Evolutionary conservation across 2,888 invertebrate genomes (phyloP).

Genomic region (Phengaris alcon): DNA sequence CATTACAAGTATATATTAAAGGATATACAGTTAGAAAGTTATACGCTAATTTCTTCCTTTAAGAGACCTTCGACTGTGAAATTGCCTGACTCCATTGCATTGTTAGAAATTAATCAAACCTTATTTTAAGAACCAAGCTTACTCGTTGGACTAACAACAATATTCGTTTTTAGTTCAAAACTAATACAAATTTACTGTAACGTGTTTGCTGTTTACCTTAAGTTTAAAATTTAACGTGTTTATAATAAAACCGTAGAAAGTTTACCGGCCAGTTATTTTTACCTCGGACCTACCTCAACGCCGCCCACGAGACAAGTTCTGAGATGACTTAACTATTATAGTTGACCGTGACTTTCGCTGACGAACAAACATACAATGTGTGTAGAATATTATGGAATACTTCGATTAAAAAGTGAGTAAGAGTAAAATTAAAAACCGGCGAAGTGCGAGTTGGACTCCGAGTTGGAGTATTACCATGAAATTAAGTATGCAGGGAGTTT

Average conservation of each 20-base stretch:
- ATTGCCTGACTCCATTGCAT: too few species aligned
- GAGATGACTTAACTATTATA: not conserved
- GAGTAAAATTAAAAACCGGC: too few species aligned
- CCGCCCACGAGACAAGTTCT: not conserved
- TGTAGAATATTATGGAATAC: too few species aligned
- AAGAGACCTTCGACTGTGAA: too few species aligned
- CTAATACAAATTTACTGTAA: not conserved
- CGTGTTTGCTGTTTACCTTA: not conserved
- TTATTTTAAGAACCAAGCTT: not conserved
- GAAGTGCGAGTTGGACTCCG: too few species aligned
- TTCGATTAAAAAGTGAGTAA: too few species aligned
- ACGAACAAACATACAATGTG: too few species aligned
- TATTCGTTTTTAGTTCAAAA: not conserved
- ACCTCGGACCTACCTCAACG: constrained; percentile 27
- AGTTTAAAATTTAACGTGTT: constrained; percentile 6
- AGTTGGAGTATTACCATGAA: too few species aligned
- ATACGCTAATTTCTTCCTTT: not conserved
- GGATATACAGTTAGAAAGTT: not conserved
- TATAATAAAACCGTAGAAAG: constrained; percentile 23
- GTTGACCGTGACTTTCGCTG: constrained; percentile 4
- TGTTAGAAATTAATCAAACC: too few species aligned
- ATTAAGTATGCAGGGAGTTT: too few species aligned
- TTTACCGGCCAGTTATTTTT: constrained; percentile 24
- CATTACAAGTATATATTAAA: not conserved
- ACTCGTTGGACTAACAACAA: not conserved